Conservation (phyloP, 2,113 vertebrate species). For the Paralichthys olivaceus region DNA sequence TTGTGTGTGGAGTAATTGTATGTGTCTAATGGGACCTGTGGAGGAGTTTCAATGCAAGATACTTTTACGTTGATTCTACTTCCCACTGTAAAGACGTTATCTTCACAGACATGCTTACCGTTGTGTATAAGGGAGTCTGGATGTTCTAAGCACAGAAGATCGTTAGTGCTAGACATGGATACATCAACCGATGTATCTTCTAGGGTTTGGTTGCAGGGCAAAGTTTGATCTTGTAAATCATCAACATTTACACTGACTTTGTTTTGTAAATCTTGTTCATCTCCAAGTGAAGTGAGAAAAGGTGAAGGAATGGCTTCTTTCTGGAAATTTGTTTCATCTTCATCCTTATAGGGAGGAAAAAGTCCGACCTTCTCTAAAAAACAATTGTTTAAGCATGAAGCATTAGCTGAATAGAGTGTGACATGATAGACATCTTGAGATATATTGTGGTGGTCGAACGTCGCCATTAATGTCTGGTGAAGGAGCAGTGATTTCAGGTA, state of each 20-base stretch:
- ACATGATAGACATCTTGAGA: constrained; percentile 85
- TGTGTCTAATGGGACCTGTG: constrained; percentile 68
- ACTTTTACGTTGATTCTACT: constrained; percentile 39
- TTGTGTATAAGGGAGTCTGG: not conserved
- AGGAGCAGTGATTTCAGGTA: constrained; percentile 83
- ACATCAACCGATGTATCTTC: not conserved
- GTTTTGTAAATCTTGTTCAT: constrained; percentile 4
- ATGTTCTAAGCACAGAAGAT: not conserved
- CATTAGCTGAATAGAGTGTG: constrained; percentile 81
- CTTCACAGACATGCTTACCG: not conserved
- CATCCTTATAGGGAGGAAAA: constrained; percentile 1
- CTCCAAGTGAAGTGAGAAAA: constrained; percentile 2
- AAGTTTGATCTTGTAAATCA: not conserved
- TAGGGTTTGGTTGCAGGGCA: not conserved
- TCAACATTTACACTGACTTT: not conserved
- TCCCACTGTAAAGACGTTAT: constrained; percentile 24
- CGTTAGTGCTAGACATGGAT: not conserved
- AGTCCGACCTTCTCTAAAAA: constrained; percentile 77
- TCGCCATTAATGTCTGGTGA: constrained; percentile 79
- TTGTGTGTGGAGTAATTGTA: constrained; percentile 83
- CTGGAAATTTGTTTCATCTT: constrained; percentile 2
- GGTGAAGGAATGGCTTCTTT: not conserved
- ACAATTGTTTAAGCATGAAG: constrained; percentile 78
- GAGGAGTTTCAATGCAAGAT: constrained; percentile 64
- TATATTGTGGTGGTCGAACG: constrained; percentile 79